Evolutionary conservation across 2,113 vertebrate genomes (phyloP).

Genomic region (Ammodytes marinus): DNA sequence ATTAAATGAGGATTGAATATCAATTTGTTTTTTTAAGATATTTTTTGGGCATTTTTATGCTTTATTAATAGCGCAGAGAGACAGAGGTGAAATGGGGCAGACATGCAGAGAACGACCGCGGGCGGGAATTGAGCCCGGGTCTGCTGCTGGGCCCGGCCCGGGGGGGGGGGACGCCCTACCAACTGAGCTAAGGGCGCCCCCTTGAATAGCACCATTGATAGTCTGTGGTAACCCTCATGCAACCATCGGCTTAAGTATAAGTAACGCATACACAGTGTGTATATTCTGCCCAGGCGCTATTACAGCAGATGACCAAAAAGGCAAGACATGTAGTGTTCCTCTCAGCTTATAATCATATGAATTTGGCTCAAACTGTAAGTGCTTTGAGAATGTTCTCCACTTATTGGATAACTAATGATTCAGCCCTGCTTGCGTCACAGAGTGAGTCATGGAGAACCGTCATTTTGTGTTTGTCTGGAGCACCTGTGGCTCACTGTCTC

Average conservation of each 20-base stretch:
- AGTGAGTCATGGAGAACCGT: conserved; percentile 60
- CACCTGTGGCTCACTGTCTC: conserved; percentile 65
- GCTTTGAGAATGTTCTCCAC: conserved; percentile 9
- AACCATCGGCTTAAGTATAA: neutral
- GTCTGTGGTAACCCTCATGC: neutral
- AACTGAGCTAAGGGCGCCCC: no score
- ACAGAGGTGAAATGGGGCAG: no score
- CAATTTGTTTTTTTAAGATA: no score
- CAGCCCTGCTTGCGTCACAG: conserved; percentile 36
- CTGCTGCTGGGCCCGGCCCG: no score
- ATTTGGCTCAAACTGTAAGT: neutral
- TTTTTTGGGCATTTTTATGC: no score
- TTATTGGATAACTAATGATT: conserved; percentile 24
- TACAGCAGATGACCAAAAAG: neutral
- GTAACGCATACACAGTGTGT: neutral
- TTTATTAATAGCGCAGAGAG: no score
- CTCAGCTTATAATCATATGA: neutral
- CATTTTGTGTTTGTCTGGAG: conserved; percentile 33
- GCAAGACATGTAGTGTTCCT: neutral
- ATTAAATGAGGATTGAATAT: no score
- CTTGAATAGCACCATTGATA: neutral
- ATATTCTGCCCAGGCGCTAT: neutral
- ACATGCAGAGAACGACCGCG: no score
- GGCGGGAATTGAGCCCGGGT: no score
- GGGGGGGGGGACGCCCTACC: no score